phyloP scores from a whole-genome alignment of 2,113 vertebrate genomes.

The Theristicus caerulescens region DNA sequence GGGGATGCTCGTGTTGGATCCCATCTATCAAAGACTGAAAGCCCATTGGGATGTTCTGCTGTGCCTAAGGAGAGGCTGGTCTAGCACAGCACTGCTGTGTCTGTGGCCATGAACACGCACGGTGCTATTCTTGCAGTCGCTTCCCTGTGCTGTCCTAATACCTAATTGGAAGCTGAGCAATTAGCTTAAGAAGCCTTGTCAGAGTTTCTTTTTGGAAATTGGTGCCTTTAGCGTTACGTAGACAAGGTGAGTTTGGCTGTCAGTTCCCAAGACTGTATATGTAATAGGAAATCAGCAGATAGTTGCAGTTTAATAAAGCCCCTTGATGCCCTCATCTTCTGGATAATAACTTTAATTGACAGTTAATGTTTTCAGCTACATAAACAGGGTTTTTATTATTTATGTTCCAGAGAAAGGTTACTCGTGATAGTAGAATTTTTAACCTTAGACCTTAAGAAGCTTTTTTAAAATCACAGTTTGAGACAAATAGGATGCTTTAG shows the following conservation, averaged over 20 bases:
- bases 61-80: neutral
- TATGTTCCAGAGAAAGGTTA: neutral
- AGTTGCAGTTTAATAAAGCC: neutral
- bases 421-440: neutral
- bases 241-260: neutral
- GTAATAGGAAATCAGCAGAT: slow-evolving; percentile 18
- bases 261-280: neutral
- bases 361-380: slow-evolving; percentile 29
- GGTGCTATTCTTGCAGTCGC: neutral
- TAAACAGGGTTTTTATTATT: neutral
- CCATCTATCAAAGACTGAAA: neutral
- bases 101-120: accelerated
- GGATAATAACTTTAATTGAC: neutral
- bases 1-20: neutral
- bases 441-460: neutral
- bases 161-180: neutral
- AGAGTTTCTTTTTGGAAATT: neutral
- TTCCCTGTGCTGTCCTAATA: neutral
- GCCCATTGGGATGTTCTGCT: neutral
- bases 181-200: slow-evolving; percentile 11
- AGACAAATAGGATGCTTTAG: neutral
- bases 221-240: neutral
- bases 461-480: neutral
- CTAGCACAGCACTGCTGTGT: neutral
- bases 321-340: slow-evolving; percentile 26